Conservation (phyloP, 2,113 vertebrate genomes). For the Rutilus rutilus region DNA sequence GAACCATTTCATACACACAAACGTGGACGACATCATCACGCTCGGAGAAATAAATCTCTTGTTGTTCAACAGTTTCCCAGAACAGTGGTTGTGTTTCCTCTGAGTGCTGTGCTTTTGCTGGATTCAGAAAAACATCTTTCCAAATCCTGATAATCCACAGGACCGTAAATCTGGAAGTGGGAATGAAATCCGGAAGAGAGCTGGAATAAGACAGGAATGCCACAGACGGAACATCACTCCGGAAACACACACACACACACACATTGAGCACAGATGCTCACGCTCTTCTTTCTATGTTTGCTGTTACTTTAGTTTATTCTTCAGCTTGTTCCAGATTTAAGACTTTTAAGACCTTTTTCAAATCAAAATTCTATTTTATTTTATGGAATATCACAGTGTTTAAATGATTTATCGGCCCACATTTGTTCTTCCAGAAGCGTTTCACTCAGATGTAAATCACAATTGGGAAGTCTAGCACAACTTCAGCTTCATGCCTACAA, state of each 20-base stretch:
- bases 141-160: conserved; percentile 69
- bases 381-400: too few relatives aligned
- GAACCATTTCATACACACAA: not conserved
- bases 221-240: conserved; percentile 7
- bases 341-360: not conserved
- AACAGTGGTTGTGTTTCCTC: not conserved
- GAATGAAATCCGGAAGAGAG: conserved; percentile 64
- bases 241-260: too few relatives aligned
- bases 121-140: not conserved
- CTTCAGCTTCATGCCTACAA: too few relatives aligned
- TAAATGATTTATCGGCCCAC: too few relatives aligned
- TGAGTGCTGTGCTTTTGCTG: not conserved
- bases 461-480: too few relatives aligned
- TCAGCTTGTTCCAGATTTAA: not conserved
- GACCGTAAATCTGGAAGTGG: conserved; percentile 51
- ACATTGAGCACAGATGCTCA: conserved; percentile 25
- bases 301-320: not conserved
- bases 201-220: conserved; percentile 30
- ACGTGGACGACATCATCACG: not conserved
- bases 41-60: not conserved
- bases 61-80: not conserved
- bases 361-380: not conserved
- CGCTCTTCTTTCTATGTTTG: not conserved
- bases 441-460: too few relatives aligned
- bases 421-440: too few relatives aligned